phyloP scores from a whole-genome alignment of 2,888 invertebrate genomes.

The Zaprionus lineosus region DNA sequence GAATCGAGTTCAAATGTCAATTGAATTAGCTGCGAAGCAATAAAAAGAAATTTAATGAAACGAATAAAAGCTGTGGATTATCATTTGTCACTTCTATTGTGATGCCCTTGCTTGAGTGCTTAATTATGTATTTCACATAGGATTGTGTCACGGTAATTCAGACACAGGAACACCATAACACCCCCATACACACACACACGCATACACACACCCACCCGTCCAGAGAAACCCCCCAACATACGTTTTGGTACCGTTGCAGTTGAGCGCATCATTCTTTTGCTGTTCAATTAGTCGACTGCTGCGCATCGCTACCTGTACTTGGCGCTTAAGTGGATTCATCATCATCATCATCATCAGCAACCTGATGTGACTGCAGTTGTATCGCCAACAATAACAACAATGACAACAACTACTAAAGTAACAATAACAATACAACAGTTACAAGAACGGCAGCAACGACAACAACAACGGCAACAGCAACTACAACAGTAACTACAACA shows the following conservation, averaged over 20 bases:
- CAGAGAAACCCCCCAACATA: background rate
- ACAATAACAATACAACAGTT: conserved; percentile 13
- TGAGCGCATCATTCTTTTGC: conserved; percentile 42
- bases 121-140: conserved; percentile 10
- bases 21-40: conserved; percentile 47
- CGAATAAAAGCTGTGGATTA: conserved; percentile 23
- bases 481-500: conserved; percentile 35
- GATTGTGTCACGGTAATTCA: background rate
- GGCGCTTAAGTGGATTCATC: conserved; percentile 73
- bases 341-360: conserved; percentile 53
- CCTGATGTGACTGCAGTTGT: conserved; percentile 61
- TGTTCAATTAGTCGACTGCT: conserved; percentile 69
- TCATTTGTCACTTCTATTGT: conserved; percentile 40
- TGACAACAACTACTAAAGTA: conserved; percentile 12
- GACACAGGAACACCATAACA: too few species aligned
- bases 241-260: conserved; percentile 6
- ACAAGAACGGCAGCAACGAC: conserved; percentile 15
- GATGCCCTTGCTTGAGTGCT: conserved; percentile 16
- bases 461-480: conserved; percentile 26
- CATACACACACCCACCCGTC: background rate
- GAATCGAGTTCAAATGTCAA: conserved; percentile 38
- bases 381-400: conserved; percentile 43
- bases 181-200: conserved; percentile 2
- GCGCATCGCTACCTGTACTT: conserved; percentile 21
- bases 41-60: conserved; percentile 30